Evolutionary conservation across 2,888 invertebrate genomes (phyloP), one percentile per base, ranked within the genome.

Genomic region (Melanchra persicariae): DNA sequence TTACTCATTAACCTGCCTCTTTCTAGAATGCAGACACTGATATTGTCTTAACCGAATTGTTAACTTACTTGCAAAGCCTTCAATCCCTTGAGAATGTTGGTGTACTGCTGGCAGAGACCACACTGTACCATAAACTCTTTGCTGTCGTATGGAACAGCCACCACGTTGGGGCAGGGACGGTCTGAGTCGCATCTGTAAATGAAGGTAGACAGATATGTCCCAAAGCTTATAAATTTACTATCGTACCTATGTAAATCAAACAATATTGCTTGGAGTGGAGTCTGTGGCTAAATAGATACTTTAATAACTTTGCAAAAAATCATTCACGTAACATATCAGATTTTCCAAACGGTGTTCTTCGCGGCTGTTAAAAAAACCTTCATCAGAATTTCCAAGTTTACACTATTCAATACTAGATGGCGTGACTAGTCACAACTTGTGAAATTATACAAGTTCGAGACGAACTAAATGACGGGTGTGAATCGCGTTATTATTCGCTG

Each of bases 21-120:
- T 40, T 15, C 40, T 15, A 15, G 4, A 4, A 40, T 4, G 9
- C 2, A 47, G n/a, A 9, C 3, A n/a, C 0, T n/a, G 9, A 47
- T 47, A 5, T n/a, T n/a, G 47, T n/a, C n/a, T n/a, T 22, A 10
- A 10, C n/a, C n/a, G 1, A 47, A 47, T 15, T 22, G 49, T 22
- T 0, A 57, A 91, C 91, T 93, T 92, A 97, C 97, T 94, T 97
- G 98, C 86, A 98, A 94, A 34, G 97, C 96, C 92, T 98, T 98
- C 15, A 98, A 92, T 8, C 98, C 97, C 86, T 97, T 97, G 43
- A 98, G 92, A 64, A 98, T 97, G 88, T 98, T 98, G 1, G 97
- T 98, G 86, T 95, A 96, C 83, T 97, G 97, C 15, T 96, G 96
- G 84, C 98, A 98, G 22, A 97, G 96, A 0, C 96, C 95, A 81